Base-by-base conservation (phyloP, 2,113 vertebrate genomes). In the Toxotes jaculatrix region DNA sequence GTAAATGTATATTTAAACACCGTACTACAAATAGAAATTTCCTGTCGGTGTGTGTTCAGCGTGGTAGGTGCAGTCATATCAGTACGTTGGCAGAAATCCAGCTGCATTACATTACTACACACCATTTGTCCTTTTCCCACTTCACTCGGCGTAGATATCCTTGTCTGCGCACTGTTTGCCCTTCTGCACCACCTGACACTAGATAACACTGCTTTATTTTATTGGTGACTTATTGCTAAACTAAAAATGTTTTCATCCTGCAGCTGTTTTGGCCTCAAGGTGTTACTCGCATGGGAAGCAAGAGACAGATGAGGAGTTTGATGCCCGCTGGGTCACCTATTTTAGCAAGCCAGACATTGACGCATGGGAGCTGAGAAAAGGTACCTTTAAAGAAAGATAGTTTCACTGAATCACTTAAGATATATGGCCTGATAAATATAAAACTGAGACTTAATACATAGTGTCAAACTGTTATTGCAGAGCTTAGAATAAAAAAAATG, bases 231-330 rank as follows among this genome's bases (percentile, higher is more conserved):
- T 11, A 11, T 34, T 57, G 45, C 10, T 21, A 0, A 49, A 61
- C 34, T 78, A 12, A 53, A 5, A 19, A 17, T 43, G 11, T n/a
- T 65, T 68, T 74, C 11, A 7, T 61, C 14, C 0, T 72, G 8
- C 88, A 99, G 97, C 92, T 87, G 66, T 95, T 47, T 83, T 97
- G 87, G 95, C 93, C 38, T 91, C 90, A 53, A 96, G 97, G 89
- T 96, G 96, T 90, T 98, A 98, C 91, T 97, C 97, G 21, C 97
- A 98, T 47, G 97, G 96, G 56, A 96, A 96, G 67, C 95, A 97
- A 40, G 97, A 99, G 91, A 97, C 98, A 0, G 98, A 99, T 70
- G 98, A 99, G 78, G 98, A 99, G 90, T 99, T 99, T n/a, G 98
- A 99, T 89, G 97, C 98, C 89, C 98, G 98, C 84, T 99, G 98